Evolutionary conservation across 1,140 invertebrate genomes (phyloP).

Genomic region (Halesus radiatus): DNA sequence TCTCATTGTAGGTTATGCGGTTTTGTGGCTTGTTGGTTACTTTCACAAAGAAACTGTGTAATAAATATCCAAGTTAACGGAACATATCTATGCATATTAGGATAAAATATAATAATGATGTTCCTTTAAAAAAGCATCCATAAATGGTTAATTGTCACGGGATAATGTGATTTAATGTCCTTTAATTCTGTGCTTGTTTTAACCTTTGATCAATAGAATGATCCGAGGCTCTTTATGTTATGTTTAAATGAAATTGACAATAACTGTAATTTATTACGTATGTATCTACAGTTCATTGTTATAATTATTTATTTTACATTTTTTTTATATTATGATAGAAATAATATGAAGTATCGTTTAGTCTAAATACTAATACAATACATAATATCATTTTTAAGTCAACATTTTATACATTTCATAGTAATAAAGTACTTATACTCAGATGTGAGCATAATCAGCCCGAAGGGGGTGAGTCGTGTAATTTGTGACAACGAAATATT

Average conservation of each 20-base stretch:
- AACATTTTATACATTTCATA: background rate
- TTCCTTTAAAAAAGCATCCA: too few species aligned
- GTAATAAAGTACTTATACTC: conserved; percentile 14
- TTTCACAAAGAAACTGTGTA: too few species aligned
- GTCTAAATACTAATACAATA: background rate
- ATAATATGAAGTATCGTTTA: background rate
- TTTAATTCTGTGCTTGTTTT: background rate
- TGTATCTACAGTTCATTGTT: background rate
- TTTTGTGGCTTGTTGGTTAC: too few species aligned
- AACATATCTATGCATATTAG: too few species aligned
- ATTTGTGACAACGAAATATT: conserved; percentile 45
- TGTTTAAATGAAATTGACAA: conserved; percentile 34
- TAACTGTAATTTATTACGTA: conserved; percentile 16
- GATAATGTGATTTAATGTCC: too few species aligned
- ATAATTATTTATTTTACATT: background rate
- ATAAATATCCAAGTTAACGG: too few species aligned
- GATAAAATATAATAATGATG: too few species aligned
- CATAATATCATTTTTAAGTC: background rate
- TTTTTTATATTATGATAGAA: conserved; percentile 5
- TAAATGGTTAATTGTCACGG: too few species aligned
- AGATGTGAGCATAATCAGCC: conserved; percentile 31
- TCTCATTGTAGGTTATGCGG: too few species aligned
- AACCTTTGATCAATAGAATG: background rate
- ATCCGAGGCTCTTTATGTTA: background rate
- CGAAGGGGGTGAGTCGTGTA: conserved; percentile 15